Evolutionary conservation across 2,113 vertebrate genomes (phyloP), one percentile per base, ranked within the genome.

Genomic region (Salminus brasiliensis): DNA sequence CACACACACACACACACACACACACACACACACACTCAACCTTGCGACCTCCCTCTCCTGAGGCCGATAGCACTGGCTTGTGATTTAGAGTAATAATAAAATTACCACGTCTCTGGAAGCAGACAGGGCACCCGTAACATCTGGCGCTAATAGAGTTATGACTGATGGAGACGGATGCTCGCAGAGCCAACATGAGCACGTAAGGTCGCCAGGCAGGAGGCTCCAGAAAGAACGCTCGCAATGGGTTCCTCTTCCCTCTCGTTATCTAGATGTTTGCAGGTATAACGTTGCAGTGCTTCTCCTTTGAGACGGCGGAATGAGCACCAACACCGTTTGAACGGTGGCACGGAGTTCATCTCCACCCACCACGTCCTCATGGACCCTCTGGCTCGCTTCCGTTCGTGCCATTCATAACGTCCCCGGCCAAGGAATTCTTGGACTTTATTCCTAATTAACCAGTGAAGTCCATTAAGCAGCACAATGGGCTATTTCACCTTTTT

Each of bases 81-180:
- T 83, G 78, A 85, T 83, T 83, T 84, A 79, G 70, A 83, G 78
- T 78, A 76, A 85, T 83, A 85, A 83, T 86, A 86, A 83, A 85
- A 87, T 87, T 75, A 84, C 82, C 79, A 72, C 53, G 47, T 72
- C 75, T 78, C 78, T 78, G 81, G 77, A 78, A 81, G 75, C 70
- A 85, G 81, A 81, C 85, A 81, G 83, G 83, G 80, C 85, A 86
- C 74, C 72, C 78, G 23, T 73, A 79, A 81, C 85, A 86, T 86
- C 81, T 86, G 85, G 76, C 73, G 80, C 21, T 78, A 84, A 84
- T 82, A 70, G 68, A 84, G 76, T 86, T 86, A 84, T 84, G 80
- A 82, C 57, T 71, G 80, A 86, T 86, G 53, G 85, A 82, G 82
- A 84, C 72, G 47, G 79, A 81, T 86, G 68, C 53, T 36, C 69